These are phyloP conservation scores for Panthera tigris DNA, from an alignment of 2,113 vertebrate species.

Conservation along the genomic window DNA sequence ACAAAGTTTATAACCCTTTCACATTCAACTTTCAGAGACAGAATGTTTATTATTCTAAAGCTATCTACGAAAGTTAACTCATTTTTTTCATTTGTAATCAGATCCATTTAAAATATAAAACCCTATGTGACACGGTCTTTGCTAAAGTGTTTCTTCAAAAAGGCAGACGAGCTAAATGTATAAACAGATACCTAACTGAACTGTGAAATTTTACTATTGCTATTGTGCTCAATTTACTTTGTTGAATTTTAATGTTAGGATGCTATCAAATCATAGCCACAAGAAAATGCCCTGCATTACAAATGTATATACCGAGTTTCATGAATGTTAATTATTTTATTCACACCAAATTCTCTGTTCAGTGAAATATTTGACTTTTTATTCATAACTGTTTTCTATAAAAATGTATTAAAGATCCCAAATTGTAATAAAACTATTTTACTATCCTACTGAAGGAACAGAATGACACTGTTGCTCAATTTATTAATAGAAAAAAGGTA, in stretches of 20 bases:
- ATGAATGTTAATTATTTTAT: constrained; percentile 65
- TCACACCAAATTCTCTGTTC: constrained; percentile 16
- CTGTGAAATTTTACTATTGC: constrained; percentile 64
- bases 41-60: constrained; percentile 43
- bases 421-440: not conserved
- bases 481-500: not conserved
- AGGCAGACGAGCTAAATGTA: constrained; percentile 56
- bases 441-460: not conserved
- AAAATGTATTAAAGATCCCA: constrained; percentile 56
- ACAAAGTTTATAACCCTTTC: not conserved
- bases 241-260: constrained; percentile 72
- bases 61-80: constrained; percentile 46
- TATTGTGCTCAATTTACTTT: constrained; percentile 65
- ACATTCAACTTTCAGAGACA: not conserved
- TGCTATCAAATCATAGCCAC: constrained; percentile 34
- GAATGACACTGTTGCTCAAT: not conserved
- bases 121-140: not conserved
- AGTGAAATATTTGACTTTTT: not conserved
- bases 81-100: constrained; percentile 71
- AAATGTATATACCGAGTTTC: constrained; percentile 30
- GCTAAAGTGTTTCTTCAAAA: constrained; percentile 48
- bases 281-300: constrained; percentile 65
- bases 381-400: constrained; percentile 9
- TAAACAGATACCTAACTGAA: constrained; percentile 68
- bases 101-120: constrained; percentile 64